A percentile compares a stretch with the other conserved stretches of the same genome.
phyloP scores from a whole-genome alignment of 2,888 invertebrate genomes.

The Erebia aethiops region DNA sequence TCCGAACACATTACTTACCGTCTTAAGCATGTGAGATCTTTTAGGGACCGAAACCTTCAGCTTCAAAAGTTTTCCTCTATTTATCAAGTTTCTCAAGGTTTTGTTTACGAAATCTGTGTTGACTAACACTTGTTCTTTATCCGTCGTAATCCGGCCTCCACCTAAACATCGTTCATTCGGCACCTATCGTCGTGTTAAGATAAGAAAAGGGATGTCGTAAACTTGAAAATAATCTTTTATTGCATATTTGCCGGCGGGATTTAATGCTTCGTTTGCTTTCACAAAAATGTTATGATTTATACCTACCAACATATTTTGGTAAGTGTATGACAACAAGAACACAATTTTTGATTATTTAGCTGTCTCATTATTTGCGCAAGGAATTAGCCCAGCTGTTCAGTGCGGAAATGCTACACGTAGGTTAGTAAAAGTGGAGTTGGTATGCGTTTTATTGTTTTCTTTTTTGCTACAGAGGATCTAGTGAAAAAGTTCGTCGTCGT shows the following conservation, averaged over 20 bases:
- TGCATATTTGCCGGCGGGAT: slow-evolving; percentile 51
- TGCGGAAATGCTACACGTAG: no score
- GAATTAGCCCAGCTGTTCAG: no score
- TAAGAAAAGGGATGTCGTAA: slow-evolving; percentile 72
- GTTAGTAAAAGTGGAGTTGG: no score
- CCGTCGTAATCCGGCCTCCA: slow-evolving; percentile 51
- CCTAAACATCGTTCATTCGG: slow-evolving; percentile 66
- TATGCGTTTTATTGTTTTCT: no score
- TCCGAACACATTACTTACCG: slow-evolving; percentile 11
- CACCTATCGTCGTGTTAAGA: slow-evolving; percentile 69
- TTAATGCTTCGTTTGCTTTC: slow-evolving; percentile 44
- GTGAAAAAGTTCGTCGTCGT: no score
- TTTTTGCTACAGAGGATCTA: no score
- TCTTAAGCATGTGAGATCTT: slow-evolving; percentile 12
- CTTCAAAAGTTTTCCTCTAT: slow-evolving; percentile 31
- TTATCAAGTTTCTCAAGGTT: slow-evolving; percentile 39
- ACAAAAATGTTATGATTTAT: slow-evolving; percentile 2
- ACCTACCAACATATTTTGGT: no score
- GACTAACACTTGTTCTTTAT: slow-evolving; percentile 49
- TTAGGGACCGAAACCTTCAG: slow-evolving; percentile 3
- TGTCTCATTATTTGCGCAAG: no score
- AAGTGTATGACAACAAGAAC: no score
- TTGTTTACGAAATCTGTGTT: slow-evolving; percentile 45
- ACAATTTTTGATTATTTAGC: no score
- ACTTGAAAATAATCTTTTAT: slow-evolving; percentile 69